These are phyloP conservation scores for Megalops cyprinoides DNA, from an alignment of 2,797 vertebrate genomes.

Conservation along the genomic window DNA sequence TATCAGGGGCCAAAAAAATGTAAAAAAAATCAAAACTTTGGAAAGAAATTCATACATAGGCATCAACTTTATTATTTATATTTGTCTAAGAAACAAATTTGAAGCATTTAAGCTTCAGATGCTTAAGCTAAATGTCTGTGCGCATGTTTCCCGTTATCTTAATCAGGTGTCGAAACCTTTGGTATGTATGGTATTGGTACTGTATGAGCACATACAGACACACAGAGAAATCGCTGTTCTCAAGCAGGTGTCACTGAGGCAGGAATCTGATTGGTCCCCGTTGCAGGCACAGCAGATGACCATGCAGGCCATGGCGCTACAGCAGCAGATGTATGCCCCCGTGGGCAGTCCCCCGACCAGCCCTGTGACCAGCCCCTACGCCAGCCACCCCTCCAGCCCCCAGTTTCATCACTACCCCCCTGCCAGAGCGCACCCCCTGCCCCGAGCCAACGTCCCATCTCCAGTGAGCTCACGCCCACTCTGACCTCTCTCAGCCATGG, in stretches of 20 bases:
- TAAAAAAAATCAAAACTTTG: no score
- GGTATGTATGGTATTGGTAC: no score
- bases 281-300: constrained; percentile 88
- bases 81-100: no score
- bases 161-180: no score
- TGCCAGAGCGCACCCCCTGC: constrained; percentile 21
- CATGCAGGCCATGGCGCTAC: constrained; percentile 82
- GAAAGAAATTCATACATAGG: no score
- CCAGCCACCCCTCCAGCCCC: constrained; percentile 50
- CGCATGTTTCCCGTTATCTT: no score
- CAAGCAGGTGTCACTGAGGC: no score
- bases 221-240: not conserved
- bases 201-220: not conserved
- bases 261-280: constrained; percentile 16
- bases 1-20: no score
- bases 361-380: constrained; percentile 58
- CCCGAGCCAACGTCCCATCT: not conserved
- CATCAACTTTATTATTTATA: no score
- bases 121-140: no score
- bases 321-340: constrained; percentile 73
- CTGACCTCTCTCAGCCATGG: not conserved
- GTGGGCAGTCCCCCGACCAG: constrained; percentile 60
- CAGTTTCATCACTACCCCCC: constrained; percentile 45
- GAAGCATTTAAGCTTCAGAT: no score
- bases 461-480: constrained; percentile 12